These are phyloP conservation scores for Enteromius viviparus DNA, from an alignment of 2,797 vertebrate genomes.

Conservation along the genomic window DNA sequence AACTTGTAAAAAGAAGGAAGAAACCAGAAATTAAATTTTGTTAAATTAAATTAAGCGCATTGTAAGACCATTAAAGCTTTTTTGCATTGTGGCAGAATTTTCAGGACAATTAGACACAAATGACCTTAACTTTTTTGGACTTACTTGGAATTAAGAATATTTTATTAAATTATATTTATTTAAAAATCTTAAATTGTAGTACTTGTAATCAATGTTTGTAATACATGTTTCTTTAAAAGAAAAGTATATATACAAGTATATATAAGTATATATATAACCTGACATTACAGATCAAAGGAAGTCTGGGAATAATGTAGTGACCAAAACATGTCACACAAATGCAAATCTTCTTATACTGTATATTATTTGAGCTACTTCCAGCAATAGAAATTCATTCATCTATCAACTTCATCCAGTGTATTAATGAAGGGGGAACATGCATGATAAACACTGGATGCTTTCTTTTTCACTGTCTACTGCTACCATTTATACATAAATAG, in stretches of 20 bases:
- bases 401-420: too few relatives aligned
- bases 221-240: too few relatives aligned
- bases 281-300: not conserved
- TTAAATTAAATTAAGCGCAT: not conserved
- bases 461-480: not conserved
- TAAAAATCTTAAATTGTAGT: not conserved
- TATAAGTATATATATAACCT: not conserved
- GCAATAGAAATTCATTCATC: not conserved
- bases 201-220: not conserved
- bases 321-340: not conserved
- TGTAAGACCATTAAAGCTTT: not conserved
- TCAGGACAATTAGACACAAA: too few relatives aligned
- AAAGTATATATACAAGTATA: not conserved
- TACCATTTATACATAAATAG: not conserved
- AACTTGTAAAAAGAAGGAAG: not conserved
- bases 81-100: not conserved
- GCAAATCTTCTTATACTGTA: not conserved
- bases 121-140: not conserved
- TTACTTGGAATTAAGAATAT: not conserved
- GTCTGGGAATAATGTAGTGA: not conserved
- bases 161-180: not conserved
- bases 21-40: not conserved
- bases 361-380: not conserved
- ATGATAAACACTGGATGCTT: too few relatives aligned
- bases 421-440: too few relatives aligned